These are phyloP conservation scores for Drosophila stalkeri DNA, from an alignment of 2,888 invertebrate species.

Conservation along the genomic window DNA sequence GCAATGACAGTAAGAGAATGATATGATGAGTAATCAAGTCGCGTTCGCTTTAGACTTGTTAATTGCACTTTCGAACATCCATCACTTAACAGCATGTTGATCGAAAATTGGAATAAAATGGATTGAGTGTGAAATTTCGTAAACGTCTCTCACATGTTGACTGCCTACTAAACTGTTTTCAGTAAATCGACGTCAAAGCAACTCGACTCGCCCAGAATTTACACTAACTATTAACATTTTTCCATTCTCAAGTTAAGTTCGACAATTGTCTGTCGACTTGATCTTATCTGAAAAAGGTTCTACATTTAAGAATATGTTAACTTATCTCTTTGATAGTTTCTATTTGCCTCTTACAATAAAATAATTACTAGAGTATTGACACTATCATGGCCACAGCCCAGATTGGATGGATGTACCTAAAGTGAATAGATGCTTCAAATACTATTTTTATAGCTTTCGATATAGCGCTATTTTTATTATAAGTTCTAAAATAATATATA, in stretches of 20 bases:
- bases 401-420: not conserved
- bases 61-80: conserved; percentile 47
- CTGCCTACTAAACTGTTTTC: conserved; percentile 2
- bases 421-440: not conserved
- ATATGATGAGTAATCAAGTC: conserved; percentile 33
- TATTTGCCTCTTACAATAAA: conserved; percentile 26
- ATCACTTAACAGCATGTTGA: conserved; percentile 33
- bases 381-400: not conserved
- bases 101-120: conserved; percentile 17
- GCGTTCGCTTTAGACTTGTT: conserved; percentile 46
- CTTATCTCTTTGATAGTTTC: conserved; percentile 49
- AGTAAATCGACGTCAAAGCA: not conserved
- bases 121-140: conserved; percentile 46
- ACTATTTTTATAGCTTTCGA: no score
- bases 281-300: conserved; percentile 27
- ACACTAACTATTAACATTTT: conserved; percentile 40
- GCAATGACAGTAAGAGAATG: conserved; percentile 10
- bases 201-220: conserved; percentile 16
- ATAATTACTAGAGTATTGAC: conserved; percentile 24
- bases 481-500: not conserved
- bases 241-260: not conserved
- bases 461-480: not conserved
- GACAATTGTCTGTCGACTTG: conserved; percentile 8
- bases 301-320: not conserved
- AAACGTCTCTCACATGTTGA: conserved; percentile 30